Conservation (phyloP, 1,140 invertebrate species). For the Eupristina koningsbergeri region DNA sequence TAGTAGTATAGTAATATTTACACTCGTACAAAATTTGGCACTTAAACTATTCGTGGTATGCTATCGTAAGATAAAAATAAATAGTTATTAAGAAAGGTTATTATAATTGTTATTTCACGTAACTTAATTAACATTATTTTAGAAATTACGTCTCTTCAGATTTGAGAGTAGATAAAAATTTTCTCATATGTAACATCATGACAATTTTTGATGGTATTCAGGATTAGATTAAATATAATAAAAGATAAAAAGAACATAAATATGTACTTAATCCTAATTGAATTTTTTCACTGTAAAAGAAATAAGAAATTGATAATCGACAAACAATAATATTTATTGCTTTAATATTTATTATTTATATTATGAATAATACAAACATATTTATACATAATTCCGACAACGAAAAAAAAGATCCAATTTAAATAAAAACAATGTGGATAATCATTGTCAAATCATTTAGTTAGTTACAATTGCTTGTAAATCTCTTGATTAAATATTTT, state of each 20-base stretch:
- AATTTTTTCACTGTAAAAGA: background rate
- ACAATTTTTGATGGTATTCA: background rate
- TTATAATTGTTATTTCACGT: background rate
- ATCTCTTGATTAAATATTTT: constrained; percentile 5
- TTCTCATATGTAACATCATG: background rate
- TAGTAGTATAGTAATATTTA: no score
- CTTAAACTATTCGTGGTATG: no score
- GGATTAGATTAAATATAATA: constrained; percentile 7
- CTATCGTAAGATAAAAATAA: no score
- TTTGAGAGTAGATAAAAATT: background rate
- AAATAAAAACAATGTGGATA: background rate
- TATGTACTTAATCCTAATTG: background rate
- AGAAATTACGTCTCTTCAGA: background rate
- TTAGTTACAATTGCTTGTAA: background rate
- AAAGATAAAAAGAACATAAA: background rate
- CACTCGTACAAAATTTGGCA: no score
- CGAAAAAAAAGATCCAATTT: background rate
- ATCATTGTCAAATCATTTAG: background rate
- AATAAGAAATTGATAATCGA: background rate
- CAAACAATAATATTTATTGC: background rate
- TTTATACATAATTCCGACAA: background rate
- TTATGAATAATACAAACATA: background rate
- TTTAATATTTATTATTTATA: background rate
- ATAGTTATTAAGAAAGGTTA: background rate
- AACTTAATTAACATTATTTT: background rate